Conservation (phyloP, 2,797 vertebrate species). For the Schizothorax lantsangensis region DNA sequence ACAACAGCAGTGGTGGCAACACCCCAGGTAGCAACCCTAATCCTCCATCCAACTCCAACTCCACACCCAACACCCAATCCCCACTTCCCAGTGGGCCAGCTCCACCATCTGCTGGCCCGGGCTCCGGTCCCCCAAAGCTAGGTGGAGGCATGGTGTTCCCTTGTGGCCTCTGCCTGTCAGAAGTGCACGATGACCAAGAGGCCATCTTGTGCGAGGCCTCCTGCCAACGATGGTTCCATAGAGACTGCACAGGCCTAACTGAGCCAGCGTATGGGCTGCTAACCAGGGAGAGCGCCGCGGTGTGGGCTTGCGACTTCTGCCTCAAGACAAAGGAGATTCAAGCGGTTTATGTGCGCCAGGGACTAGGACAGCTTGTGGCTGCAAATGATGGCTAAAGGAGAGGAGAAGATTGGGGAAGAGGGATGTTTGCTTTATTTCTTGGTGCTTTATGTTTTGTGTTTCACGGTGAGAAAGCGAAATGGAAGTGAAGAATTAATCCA, state of each 20-base stretch:
- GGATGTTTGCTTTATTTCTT: constrained; percentile 42
- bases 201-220: constrained; percentile 97
- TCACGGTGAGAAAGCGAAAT: constrained; percentile 29
- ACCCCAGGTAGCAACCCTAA: constrained; percentile 89
- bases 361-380: constrained; percentile 93
- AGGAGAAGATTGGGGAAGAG: constrained; percentile 6
- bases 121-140: constrained; percentile 78
- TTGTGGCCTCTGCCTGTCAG: constrained; percentile 91
- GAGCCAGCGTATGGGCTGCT: constrained; percentile 95
- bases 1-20: constrained; percentile 80
- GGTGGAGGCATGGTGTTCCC: constrained; percentile 85
- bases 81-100: constrained; percentile 77
- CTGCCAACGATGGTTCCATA: constrained; percentile 98
- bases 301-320: constrained; percentile 98
- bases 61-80: constrained; percentile 82
- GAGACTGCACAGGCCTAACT: constrained; percentile 95
- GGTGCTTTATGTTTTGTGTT: constrained; percentile 47
- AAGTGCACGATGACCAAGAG: constrained; percentile 96
- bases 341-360: constrained; percentile 93
- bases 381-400: constrained; percentile 90
- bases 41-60: constrained; percentile 82
- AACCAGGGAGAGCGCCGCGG: constrained; percentile 92
- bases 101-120: constrained; percentile 72
- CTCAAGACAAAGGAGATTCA: constrained; percentile 99
- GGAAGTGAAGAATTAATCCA: constrained; percentile 39